Evolutionary conservation across 2,888 invertebrate species (phyloP).

Genomic region (Amaurobius ferox): DNA sequence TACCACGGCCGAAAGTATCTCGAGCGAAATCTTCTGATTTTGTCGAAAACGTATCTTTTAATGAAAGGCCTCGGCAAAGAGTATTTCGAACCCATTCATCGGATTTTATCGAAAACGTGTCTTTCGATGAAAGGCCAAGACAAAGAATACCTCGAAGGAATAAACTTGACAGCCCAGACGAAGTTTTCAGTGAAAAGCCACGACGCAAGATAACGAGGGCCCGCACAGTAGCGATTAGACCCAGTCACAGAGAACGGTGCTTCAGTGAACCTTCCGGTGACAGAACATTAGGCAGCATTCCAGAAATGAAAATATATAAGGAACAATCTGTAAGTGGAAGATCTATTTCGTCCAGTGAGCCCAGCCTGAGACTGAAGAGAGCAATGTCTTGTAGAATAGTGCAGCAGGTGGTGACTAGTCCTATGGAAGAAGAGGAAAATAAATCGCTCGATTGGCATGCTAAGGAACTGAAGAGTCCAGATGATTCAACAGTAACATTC

Average conservation of each 20-base stretch:
- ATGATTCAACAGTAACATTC: conserved; percentile 60
- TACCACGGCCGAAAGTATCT: neutral
- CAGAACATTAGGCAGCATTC: conserved; percentile 3
- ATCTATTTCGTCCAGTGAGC: conserved; percentile 26
- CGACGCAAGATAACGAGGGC: neutral
- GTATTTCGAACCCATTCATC: neutral
- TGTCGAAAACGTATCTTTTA: neutral
- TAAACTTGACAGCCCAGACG: neutral
- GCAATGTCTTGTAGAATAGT: neutral
- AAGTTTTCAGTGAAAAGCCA: neutral
- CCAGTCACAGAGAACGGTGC: neutral
- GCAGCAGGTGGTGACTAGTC: conserved; percentile 10
- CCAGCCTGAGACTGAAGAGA: neutral
- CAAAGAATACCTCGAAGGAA: neutral
- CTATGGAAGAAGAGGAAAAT: conserved; percentile 63
- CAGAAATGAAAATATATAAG: neutral
- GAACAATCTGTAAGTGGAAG: neutral
- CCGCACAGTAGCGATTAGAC: neutral
- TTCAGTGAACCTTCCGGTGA: neutral
- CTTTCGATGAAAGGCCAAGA: neutral
- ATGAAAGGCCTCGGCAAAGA: neutral
- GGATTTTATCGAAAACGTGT: neutral
- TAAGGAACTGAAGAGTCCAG: conserved; percentile 22
- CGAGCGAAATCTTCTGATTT: neutral
- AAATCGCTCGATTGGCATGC: conserved; percentile 23